phyloP scores from a whole-genome alignment of 2,797 vertebrate genomes.

The Artibeus lituratus region DNA sequence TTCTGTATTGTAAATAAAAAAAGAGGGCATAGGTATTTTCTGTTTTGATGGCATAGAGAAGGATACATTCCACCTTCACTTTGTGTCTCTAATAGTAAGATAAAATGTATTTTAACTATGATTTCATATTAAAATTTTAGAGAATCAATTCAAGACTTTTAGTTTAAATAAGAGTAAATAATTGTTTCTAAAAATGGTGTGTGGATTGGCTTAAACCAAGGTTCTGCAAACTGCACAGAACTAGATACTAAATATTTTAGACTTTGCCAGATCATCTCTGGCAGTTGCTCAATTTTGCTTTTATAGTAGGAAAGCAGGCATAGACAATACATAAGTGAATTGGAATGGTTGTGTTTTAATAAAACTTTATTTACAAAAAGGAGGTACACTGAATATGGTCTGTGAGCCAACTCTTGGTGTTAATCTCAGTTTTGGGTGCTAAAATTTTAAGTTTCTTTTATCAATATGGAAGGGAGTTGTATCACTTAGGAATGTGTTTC shows the following conservation, averaged over 20 bases:
- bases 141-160: neutral
- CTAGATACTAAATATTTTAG: constrained; percentile 25
- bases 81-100: neutral
- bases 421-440: neutral
- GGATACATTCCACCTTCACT: neutral
- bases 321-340: neutral
- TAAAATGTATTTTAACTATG: neutral
- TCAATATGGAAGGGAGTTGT: neutral
- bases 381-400: neutral
- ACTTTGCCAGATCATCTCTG: neutral
- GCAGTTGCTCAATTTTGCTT: neutral
- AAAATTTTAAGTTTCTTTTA: neutral
- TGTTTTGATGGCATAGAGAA: neutral
- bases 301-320: neutral
- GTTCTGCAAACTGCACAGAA: neutral
- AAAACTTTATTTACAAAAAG: constrained; percentile 31
- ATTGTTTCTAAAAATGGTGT: neutral
- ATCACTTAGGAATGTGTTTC: neutral
- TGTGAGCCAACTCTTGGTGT: neutral
- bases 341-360: neutral
- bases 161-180: neutral
- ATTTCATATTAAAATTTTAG: constrained; percentile 16
- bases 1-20: constrained; percentile 7
- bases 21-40: neutral
- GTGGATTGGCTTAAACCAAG: neutral